phyloP scores from a whole-genome alignment of 2,113 vertebrate genomes.

The Suncus etruscus region DNA sequence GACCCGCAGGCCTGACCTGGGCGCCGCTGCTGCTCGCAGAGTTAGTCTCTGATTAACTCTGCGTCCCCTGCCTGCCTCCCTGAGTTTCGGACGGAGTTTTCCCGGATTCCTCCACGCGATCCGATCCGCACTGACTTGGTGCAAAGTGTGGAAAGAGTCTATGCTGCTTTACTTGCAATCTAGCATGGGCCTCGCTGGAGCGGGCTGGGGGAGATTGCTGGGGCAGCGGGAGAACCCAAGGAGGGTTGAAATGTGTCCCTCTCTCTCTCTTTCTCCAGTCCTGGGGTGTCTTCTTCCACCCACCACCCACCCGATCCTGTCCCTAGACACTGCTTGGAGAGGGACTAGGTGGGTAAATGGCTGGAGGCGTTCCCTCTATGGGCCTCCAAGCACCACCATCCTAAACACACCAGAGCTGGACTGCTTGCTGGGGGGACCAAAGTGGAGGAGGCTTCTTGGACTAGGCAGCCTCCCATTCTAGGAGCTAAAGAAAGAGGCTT shows the following conservation, averaged over 20 bases:
- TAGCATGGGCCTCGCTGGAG: conserved; percentile 41
- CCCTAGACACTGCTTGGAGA: conserved; percentile 2
- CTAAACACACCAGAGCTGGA: conserved; percentile 7
- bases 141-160: conserved; percentile 26
- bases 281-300: not conserved
- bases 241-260: conserved; percentile 6
- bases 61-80: conserved; percentile 3
- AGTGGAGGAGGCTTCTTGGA: conserved; percentile 2
- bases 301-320: not conserved
- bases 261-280: not conserved
- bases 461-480: conserved; percentile 49
- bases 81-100: conserved; percentile 56
- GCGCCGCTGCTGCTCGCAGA: not conserved
- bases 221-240: not conserved
- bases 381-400: not conserved
- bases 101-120: conserved; percentile 33
- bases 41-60: conserved; percentile 16
- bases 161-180: conserved; percentile 29
- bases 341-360: not conserved
- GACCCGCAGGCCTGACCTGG: conserved; percentile 28
- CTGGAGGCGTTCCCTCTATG: conserved; percentile 28
- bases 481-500: conserved; percentile 64
- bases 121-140: conserved; percentile 20
- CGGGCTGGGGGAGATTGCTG: not conserved
- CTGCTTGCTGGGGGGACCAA: not conserved